phyloP scores from a whole-genome alignment of 2,113 vertebrate species.

The Panurus biarmicus region DNA sequence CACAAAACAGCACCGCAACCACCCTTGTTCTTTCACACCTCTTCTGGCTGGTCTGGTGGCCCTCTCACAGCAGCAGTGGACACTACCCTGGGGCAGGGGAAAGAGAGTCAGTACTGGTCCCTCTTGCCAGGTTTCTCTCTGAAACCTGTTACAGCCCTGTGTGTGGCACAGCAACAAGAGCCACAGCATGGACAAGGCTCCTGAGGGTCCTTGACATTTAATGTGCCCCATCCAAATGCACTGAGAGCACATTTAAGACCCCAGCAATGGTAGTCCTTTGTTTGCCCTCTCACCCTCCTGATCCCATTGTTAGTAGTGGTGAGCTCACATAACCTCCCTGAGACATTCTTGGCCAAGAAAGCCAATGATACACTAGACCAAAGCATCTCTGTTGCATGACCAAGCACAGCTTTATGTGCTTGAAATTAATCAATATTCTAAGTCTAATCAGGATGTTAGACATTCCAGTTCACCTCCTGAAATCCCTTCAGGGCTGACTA shows the following conservation, averaged over 20 bases:
- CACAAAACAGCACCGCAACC: not conserved
- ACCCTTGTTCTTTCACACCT: not conserved
- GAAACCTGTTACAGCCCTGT: not conserved
- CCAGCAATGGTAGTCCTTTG: not conserved
- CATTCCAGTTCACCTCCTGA: not conserved
- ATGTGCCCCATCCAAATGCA: not conserved
- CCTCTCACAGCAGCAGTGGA: not conserved
- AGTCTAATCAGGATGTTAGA: not conserved
- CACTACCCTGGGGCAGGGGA: not conserved
- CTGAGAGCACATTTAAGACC: not conserved
- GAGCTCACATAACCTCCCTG: not conserved
- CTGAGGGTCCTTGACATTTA: not conserved
- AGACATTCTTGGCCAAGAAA: not conserved
- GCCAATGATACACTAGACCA: not conserved
- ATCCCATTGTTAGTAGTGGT: not conserved
- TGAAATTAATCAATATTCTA: not conserved
- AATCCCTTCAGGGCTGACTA: not conserved
- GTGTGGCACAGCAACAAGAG: rapidly evolving
- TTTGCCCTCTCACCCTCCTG: not conserved
- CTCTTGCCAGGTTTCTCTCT: not conserved
- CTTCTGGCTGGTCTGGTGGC: not conserved
- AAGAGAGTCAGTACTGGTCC: not conserved
- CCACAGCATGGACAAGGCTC: not conserved
- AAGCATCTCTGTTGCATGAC: not conserved
- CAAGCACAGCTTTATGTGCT: not conserved